These are phyloP conservation scores for Calliopum simillimum DNA, from an alignment of 2,888 invertebrate genomes.

Conservation along the genomic window DNA sequence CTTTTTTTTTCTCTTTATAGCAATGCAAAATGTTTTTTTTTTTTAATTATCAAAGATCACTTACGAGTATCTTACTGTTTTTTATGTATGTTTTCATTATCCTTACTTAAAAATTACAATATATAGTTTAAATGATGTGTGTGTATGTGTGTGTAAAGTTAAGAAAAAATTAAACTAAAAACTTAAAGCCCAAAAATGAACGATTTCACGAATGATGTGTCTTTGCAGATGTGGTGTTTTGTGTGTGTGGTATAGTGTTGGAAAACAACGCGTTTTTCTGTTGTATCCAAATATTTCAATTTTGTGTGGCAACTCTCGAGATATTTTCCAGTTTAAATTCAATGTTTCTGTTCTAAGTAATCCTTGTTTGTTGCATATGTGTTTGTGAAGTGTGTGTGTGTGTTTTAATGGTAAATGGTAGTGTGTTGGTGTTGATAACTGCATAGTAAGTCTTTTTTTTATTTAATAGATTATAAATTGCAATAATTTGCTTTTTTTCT, in stretches of 20 bases:
- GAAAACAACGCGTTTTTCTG: neutral
- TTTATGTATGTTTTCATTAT: neutral
- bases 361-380: conserved; percentile 29
- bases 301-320: neutral
- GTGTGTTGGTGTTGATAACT: conserved; percentile 7
- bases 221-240: neutral
- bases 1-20: neutral
- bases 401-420: too few relatives aligned
- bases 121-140: neutral
- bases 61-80: conserved; percentile 5
- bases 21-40: conserved; percentile 26
- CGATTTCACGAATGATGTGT: too few relatives aligned
- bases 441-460: conserved; percentile 26
- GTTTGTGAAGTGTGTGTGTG: conserved; percentile 20
- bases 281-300: neutral
- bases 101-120: too few relatives aligned
- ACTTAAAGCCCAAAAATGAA: too few relatives aligned
- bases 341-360: conserved; percentile 6
- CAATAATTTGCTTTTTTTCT: neutral
- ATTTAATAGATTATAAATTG: conserved; percentile 28
- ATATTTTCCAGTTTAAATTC: neutral
- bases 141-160: conserved; percentile 13
- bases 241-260: too few relatives aligned
- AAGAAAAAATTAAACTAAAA: too few relatives aligned
- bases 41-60: conserved; percentile 32